Base-by-base conservation (phyloP, 2,797 vertebrate species). In the Brachyalestes nurse region DNA sequence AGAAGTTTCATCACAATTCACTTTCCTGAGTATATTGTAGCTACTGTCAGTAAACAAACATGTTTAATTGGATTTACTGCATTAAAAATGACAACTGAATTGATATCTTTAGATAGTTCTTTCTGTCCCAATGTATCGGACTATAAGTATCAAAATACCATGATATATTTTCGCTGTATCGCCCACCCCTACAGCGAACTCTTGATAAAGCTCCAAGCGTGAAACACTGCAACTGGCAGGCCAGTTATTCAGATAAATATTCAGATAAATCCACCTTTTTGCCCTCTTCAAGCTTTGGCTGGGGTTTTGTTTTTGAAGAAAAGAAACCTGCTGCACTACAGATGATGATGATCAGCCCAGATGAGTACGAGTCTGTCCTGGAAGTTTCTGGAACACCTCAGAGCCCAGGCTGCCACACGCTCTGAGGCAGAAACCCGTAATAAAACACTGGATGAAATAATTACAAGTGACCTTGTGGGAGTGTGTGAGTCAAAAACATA, bases 371-470 rank as follows among this genome's bases (percentile, higher is more conserved):
- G 34, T 4, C 34, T 34, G 34, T 42, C 19, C 8, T 45, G 10
- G 10, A 49, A 13, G 1, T 49, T 10, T 69, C 45, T 25, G 45
- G 51, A 25, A 49, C 2, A 51, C 21, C 10, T 69, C 66, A 69
- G 17, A 14, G 9, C 62, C 34, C 13, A 17, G 8, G 12, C 8
- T 8, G n/a, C 64, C 38, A 42, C 64, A n/a, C 4, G 19, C 17
- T 38, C 7, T 4, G 38, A 40, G 82, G 57, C 5, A 82, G 79
- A 89, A 85, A 86, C 84, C 21, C 58, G 19, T 19, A 58, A 64
- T 82, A 79, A 28, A 57, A 34, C 28, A 45, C 62, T 81, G 23
- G 61, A 78, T 47, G 53, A 80, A 79, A 78, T 40, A 76, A 21
- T 5, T 34, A 21, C 40, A 47, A 17, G 10, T 14, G 9, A 4